Evolutionary conservation across 2,113 vertebrate genomes (phyloP).

Genomic region (Rafetus swinhoei): DNA sequence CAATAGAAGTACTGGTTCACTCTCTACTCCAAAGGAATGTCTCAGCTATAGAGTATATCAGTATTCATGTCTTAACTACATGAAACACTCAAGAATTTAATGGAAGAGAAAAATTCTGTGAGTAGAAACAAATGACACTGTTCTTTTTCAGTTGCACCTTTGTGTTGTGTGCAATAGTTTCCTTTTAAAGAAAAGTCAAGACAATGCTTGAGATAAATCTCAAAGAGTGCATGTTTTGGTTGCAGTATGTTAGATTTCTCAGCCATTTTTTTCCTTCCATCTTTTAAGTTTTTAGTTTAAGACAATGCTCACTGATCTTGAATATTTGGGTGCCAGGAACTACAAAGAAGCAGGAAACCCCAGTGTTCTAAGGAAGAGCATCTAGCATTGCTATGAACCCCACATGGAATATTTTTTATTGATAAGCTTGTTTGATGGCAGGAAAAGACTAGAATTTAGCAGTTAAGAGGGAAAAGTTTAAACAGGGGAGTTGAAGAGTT

Average conservation of each 20-base stretch:
- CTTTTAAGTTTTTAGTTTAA: too few relatives aligned
- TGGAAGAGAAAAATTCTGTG: too few relatives aligned
- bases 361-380: accelerated
- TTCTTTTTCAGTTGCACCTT: too few relatives aligned
- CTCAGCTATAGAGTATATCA: neutral
- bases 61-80: neutral
- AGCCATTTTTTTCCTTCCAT: too few relatives aligned
- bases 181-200: neutral
- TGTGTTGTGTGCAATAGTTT: neutral
- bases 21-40: neutral
- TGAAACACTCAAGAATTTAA: neutral
- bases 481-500: neutral
- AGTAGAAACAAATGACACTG: neutral
- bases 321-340: neutral
- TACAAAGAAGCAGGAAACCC: neutral
- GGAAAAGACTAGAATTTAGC: too few relatives aligned
- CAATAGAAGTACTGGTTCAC: neutral
- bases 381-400: accelerated
- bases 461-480: too few relatives aligned
- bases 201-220: too few relatives aligned
- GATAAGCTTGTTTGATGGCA: too few relatives aligned
- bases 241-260: too few relatives aligned
- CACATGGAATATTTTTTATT: neutral
- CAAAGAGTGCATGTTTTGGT: too few relatives aligned
- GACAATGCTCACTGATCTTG: too few relatives aligned